phyloP scores from a whole-genome alignment of 1,140 invertebrate species.

The Caenorhabditis tropicalis region DNA sequence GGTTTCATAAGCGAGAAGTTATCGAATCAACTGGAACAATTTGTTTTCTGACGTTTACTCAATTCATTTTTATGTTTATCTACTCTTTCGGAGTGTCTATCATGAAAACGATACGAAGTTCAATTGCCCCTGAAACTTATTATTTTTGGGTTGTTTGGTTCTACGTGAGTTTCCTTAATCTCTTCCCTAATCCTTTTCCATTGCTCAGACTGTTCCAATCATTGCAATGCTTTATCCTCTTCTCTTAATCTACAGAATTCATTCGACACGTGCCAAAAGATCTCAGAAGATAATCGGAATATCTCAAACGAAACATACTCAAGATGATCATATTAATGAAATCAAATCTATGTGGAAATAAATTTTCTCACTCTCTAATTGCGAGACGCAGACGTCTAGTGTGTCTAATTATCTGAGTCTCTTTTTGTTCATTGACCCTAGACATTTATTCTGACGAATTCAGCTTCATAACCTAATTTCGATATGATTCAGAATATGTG shows the following conservation, averaged over 20 bases:
- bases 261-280: neutral
- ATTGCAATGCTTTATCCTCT: neutral
- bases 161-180: neutral
- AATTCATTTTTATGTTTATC: neutral
- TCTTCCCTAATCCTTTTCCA: neutral
- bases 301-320: neutral
- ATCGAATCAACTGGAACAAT: constrained; percentile 7
- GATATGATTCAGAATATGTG: too few relatives aligned
- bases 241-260: neutral
- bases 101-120: neutral
- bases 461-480: too few relatives aligned
- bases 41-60: neutral
- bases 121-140: neutral
- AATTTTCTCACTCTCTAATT: neutral
- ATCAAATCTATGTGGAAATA: neutral
- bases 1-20: neutral
- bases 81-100: neutral
- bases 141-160: neutral
- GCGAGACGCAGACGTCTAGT: too few relatives aligned
- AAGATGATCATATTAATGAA: neutral
- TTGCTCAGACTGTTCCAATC: neutral
- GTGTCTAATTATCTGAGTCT: too few relatives aligned
- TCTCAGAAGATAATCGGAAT: neutral
- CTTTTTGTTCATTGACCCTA: too few relatives aligned
- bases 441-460: too few relatives aligned